Conservation (phyloP, 2,113 vertebrate genomes). For the Penelope pileata region DNA sequence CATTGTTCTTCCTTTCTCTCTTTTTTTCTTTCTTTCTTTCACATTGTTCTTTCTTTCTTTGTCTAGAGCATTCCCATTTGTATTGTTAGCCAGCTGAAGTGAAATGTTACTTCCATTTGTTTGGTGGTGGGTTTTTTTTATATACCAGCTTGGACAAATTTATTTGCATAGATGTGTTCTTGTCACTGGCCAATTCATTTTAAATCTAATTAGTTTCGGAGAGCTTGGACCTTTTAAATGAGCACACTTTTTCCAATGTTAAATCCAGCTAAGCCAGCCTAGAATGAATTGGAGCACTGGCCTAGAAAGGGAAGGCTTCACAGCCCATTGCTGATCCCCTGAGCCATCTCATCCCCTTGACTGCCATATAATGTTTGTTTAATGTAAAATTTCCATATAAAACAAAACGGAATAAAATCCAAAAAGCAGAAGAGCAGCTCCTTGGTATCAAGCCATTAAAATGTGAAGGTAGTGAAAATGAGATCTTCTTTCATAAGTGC, state of each 20-base stretch:
- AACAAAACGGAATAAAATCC: constrained; percentile 29
- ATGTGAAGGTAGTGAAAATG: constrained; percentile 7
- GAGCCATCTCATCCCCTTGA: constrained; percentile 28
- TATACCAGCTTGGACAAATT: neutral
- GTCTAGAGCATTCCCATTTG: neutral
- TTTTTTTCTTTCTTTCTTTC: neutral
- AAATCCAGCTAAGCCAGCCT: neutral
- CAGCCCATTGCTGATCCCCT: constrained; percentile 20
- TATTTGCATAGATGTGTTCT: neutral
- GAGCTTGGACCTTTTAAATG: neutral
- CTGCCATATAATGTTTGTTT: constrained; percentile 40
- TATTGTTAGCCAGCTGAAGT: neutral
- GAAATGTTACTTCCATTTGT: neutral
- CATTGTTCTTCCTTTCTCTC: neutral
- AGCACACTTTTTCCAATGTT: neutral
- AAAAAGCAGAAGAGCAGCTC: neutral
- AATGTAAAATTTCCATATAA: constrained; percentile 35
- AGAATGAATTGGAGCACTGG: constrained; percentile 18
- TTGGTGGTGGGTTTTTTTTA: neutral
- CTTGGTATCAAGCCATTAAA: neutral
- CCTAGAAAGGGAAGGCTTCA: constrained; percentile 48
- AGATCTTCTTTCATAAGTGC: constrained; percentile 18
- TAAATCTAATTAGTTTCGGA: neutral
- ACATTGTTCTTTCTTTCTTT: neutral
- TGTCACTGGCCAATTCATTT: neutral